Base-by-base conservation (phyloP, 2,797 vertebrate genomes). In the Galagoides demidoff region DNA sequence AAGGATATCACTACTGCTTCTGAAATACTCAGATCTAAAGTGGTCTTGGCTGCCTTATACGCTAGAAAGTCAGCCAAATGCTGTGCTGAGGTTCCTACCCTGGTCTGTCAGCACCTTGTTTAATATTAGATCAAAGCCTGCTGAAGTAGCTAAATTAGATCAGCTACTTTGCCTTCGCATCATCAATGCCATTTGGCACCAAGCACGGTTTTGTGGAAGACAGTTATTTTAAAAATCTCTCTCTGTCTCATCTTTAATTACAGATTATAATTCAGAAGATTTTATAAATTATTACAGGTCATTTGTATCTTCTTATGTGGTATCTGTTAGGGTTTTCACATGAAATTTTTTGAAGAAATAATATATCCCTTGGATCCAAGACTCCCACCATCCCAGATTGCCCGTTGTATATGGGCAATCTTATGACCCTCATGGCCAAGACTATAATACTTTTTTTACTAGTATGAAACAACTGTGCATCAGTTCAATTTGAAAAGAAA, bases 121-220 rank as follows among this genome's bases (percentile, higher is more conserved):
- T 73, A 79, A 84, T 79, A 76, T 49, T 64, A 77, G 70, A 95
- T 87, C 88, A 93, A 93, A 74, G 27, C 16, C 43, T 81, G 29
- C 81, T 64, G 31, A 89, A 93, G 43, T 57, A 70, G 20, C 71
- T 87, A 57, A 89, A 95, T 83, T 78, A 68, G 73, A 79, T 83
- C 10, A 91, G 25, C 49, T 74, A 19, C 61, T 93, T 89, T 93
- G 16, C n/a, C 31, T 92, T 84, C 71, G 86, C 31, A 52, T 86
- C 34, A 89, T 66, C 31, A 74, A 63, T 86, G 63, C 12, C 43
- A 37, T 61, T 89, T 78, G 79, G 39, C 27, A 89, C 39, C 7
- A 64, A 63, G 70, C 39, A 85, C 31, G 68, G 22, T 84, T 74
- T 83, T 84, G 20, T 86, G 37, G 19, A 89, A 16, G 64, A 11